Base-by-base conservation (phyloP, 2,113 vertebrate genomes). In the Pteruthius melanotis region DNA sequence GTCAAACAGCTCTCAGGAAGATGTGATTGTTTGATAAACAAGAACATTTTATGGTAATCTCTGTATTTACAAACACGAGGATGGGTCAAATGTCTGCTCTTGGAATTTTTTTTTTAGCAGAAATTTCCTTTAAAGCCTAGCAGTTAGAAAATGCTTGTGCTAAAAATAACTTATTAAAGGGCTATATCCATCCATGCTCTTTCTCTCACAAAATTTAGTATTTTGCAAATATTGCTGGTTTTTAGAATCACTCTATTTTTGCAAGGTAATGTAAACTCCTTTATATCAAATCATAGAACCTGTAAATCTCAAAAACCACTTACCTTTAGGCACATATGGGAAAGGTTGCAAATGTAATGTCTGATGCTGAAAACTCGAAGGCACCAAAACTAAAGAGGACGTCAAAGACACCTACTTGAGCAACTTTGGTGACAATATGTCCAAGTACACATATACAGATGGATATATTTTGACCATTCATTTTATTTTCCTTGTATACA, bases 1-100 rank as follows among this genome's bases (percentile, higher is more conserved):
- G 95, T 94, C 86, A 95, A 95, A 95, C 89, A 95, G 68, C 77
- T 92, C 93, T 92, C 57, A 68, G 49, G 37, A 93, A 95, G 75
- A 95, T 52, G 85, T 97, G 92, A 93, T 37, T 94, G 70, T 96
- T 87, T 93, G 94, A 95, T 94, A 95, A 95, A 96, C 92, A 95
- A 82, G 95, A 94, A 94, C 49, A 71, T 96, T 95, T 97, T 88
- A 94, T 91, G 70, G 84, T 96, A 93, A 96, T 94, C 95, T 96
- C 90, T 91, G 20, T 85, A 83, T 95, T 96, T 96, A 76, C 95
- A 93, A 91, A 91, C 70, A 93, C 2, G 7, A 85, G 66, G 78
- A 85, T 64, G 5, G 74, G 85, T 95, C 92, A 91, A 85, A 94
- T 40, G 20, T 52, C 92, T 91, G 74, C 49, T 79, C 61, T 82